Evolutionary conservation across 2,113 vertebrate genomes (phyloP).

Genomic region (Camelus dromedarius): DNA sequence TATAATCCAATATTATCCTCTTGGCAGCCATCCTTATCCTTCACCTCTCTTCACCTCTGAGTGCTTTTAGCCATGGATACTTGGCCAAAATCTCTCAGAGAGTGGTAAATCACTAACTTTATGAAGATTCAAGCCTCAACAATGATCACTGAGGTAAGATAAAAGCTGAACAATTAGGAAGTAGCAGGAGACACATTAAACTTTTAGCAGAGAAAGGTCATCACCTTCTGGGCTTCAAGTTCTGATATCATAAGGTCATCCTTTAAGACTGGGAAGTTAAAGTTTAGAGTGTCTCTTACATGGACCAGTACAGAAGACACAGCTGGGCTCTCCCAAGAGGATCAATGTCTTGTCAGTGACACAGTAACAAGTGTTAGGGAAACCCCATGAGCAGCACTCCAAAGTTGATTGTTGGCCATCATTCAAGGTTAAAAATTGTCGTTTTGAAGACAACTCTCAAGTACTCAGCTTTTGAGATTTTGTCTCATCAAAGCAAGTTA

Average conservation of each 20-base stretch:
- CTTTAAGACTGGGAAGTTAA: conserved; percentile 54
- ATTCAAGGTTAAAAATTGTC: background rate
- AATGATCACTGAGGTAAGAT: conserved; percentile 61
- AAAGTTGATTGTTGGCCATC: background rate
- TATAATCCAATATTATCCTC: conserved; percentile 14
- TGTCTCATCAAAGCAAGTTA: conserved; percentile 39
- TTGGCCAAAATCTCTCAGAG: conserved; percentile 83
- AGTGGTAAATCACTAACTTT: conserved; percentile 87
- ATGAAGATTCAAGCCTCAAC: conserved; percentile 81
- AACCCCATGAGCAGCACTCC: background rate
- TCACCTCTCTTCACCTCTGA: conserved; percentile 80
- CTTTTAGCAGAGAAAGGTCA: conserved; percentile 77
- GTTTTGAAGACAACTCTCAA: conserved; percentile 13
- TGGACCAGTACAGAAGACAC: background rate
- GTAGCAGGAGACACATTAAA: conserved; percentile 71
- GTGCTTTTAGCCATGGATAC: conserved; percentile 80
- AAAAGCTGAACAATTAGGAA: conserved; percentile 79
- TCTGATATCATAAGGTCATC: conserved; percentile 86
- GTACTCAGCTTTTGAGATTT: conserved; percentile 39
- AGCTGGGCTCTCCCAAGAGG: background rate
- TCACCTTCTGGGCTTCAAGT: conserved; percentile 64
- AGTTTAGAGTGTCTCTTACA: background rate
- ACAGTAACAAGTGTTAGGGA: background rate
- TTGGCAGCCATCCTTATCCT: conserved; percentile 80
- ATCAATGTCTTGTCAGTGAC: background rate